phyloP scores from a whole-genome alignment of 2,888 invertebrate genomes.

The Abscondita cerata region DNA sequence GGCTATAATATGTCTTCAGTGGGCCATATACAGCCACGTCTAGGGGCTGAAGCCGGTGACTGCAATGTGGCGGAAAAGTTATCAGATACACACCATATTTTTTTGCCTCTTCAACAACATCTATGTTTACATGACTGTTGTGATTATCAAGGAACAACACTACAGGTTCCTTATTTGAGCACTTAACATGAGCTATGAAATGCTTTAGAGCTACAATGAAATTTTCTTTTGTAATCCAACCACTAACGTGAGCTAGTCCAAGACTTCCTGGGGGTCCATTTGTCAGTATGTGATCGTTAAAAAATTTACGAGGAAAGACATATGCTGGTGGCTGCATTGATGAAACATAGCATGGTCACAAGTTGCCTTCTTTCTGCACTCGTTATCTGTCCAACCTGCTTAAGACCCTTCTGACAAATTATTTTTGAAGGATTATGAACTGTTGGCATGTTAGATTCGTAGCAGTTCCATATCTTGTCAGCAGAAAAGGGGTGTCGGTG shows the following conservation, averaged over 20 bases:
- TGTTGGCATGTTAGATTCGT: too few relatives aligned
- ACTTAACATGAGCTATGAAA: slow-evolving; percentile 45
- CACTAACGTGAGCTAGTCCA: slow-evolving; percentile 30
- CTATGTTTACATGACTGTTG: slow-evolving; percentile 37
- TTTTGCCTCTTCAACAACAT: too few relatives aligned
- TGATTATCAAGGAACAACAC: slow-evolving; percentile 47
- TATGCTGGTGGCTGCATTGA: slow-evolving; percentile 28
- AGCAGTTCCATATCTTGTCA: too few relatives aligned
- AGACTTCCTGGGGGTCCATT: slow-evolving; percentile 14
- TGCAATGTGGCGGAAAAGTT: too few relatives aligned
- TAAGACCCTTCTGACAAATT: too few relatives aligned
- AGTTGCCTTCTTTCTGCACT: slow-evolving; percentile 32
- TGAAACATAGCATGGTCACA: slow-evolving; percentile 24
- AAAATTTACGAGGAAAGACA: slow-evolving; percentile 21
- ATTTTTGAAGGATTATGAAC: too few relatives aligned
- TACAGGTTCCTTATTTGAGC: slow-evolving; percentile 42
- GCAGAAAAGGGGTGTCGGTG: too few relatives aligned
- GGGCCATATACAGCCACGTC: too few relatives aligned
- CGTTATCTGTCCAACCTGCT: slow-evolving; percentile 31
- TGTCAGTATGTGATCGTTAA: slow-evolving; percentile 22
- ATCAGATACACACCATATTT: too few relatives aligned
- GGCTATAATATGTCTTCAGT: too few relatives aligned
- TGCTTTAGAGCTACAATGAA: slow-evolving; percentile 46
- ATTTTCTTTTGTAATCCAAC: slow-evolving; percentile 47
- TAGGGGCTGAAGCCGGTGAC: too few relatives aligned